Evolutionary conservation across 2,888 invertebrate species (phyloP), one percentile per base, ranked within the genome.

Genomic region (Platynereis dumerilii): DNA sequence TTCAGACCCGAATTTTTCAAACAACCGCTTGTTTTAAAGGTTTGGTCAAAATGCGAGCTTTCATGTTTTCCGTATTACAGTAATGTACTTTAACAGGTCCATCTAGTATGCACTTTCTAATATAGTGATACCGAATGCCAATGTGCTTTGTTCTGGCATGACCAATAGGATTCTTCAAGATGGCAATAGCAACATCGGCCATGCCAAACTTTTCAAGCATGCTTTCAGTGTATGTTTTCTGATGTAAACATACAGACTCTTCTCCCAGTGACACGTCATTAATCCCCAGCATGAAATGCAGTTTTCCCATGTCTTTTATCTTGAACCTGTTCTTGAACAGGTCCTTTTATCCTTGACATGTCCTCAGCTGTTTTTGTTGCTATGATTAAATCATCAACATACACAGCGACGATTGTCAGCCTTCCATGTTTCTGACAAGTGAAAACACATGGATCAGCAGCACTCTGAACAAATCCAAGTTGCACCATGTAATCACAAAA

Each of bases 381-480:
- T 3, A 59, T 5, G 5, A 61, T 29, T 3, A 58, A 17, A 61
- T 75, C 74, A 66, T 74, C 73, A 3, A 74, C 72, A 60, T 73
- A 75, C 1, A 74, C 44, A n/a, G 29, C 58, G 15, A 74, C 24
- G n/a, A 20, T 20, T 22, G 58, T 58, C 2, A 69, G 27, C 27
- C 22, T 28, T 17, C 55, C 63, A 2, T 60, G 22, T 15, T 42
- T 22, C 7, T 22, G 26, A 10, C 57, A 58, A 2, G 59, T 28
- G 39, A 52, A 75, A 0, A 72, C 67, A 60, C 68, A 71, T 7
- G 62, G 66, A 62, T 72, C 74, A n/a, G 62, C 65, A n/a, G 53
- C 1, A 1, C 62, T 53, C 24, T 44, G 54, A 2, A 44, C 22
- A 26, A 75, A 60, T 1, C 63, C 63, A 17, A 62, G 24, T 20